Percentiles rank a stretch among this genome's conserved stretches.
phyloP scores from a whole-genome alignment of 92 coral and sea anemone genomes.

The Pocillopora meandrina region DNA sequence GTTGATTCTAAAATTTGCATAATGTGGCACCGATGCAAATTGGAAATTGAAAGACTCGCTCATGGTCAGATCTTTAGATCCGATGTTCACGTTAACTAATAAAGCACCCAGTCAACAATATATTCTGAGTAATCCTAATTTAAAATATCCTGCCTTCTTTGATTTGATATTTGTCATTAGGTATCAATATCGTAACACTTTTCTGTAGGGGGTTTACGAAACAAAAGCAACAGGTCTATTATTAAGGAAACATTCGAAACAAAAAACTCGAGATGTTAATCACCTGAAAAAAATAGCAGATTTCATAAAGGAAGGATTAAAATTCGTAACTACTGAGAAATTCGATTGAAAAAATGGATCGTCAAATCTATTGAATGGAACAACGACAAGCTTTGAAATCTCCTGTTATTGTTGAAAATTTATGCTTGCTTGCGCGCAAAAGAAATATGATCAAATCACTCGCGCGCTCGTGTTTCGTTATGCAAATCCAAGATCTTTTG shows the following conservation, averaged over 20 bases:
- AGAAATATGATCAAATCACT: slow-evolving; percentile 25
- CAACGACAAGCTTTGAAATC: background rate
- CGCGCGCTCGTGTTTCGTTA: slow-evolving; percentile 60
- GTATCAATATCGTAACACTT: slow-evolving; percentile 24
- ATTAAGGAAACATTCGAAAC: slow-evolving; percentile 25
- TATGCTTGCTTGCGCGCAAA: background rate
- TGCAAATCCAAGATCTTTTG: slow-evolving; percentile 65
- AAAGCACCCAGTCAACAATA: background rate
- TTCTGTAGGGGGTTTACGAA: slow-evolving; percentile 16
- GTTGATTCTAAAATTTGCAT: slow-evolving; percentile 5
- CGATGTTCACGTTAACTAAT: background rate
- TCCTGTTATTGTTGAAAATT: background rate
- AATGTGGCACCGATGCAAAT: background rate
- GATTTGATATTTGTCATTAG: background rate
- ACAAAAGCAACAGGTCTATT: slow-evolving; percentile 34
- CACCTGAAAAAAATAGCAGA: slow-evolving; percentile 25
- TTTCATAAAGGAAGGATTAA: background rate
- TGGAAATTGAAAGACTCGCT: background rate
- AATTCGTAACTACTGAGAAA: background rate
- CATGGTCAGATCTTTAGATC: background rate
- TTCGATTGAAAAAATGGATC: background rate
- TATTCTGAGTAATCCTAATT: background rate
- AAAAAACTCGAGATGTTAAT: slow-evolving; percentile 23
- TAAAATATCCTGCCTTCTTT: background rate
- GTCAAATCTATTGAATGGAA: background rate